These are phyloP conservation scores for Leucosticte australis DNA, from an alignment of 2,113 vertebrate genomes.

Conservation along the genomic window DNA sequence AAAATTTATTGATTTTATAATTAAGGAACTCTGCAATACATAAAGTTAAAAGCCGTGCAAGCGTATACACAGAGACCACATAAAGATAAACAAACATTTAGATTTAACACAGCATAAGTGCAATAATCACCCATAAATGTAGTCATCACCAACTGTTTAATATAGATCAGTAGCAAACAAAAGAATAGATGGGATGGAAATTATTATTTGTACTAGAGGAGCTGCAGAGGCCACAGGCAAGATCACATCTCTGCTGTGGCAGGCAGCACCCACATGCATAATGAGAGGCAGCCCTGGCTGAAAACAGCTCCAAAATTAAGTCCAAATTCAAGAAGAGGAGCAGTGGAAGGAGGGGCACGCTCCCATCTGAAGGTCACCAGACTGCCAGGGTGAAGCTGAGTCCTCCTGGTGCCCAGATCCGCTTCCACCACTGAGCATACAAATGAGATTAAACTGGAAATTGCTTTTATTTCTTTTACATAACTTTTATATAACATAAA, in stretches of 20 bases:
- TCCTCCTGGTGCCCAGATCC: neutral
- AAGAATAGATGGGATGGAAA: constrained; percentile 62
- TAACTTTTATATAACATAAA: neutral
- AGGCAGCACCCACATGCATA: constrained; percentile 6
- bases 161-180: constrained; percentile 61
- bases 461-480: neutral
- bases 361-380: neutral
- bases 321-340: neutral
- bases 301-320: neutral
- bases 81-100: constrained; percentile 62
- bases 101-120: constrained; percentile 50
- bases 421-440: neutral
- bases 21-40: constrained; percentile 46
- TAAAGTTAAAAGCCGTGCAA: constrained; percentile 48
- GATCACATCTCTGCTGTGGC: neutral
- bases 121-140: constrained; percentile 62
- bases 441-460: neutral
- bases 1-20: constrained; percentile 57
- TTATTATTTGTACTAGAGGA: constrained; percentile 57
- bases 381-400: neutral
- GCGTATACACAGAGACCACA: constrained; percentile 26
- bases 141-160: constrained; percentile 63
- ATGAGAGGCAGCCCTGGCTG: constrained; percentile 10
- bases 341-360: neutral
- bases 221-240: constrained; percentile 41